Evolutionary conservation across 2,113 vertebrate species (phyloP).

Genomic region (Steatornis caripensis): DNA sequence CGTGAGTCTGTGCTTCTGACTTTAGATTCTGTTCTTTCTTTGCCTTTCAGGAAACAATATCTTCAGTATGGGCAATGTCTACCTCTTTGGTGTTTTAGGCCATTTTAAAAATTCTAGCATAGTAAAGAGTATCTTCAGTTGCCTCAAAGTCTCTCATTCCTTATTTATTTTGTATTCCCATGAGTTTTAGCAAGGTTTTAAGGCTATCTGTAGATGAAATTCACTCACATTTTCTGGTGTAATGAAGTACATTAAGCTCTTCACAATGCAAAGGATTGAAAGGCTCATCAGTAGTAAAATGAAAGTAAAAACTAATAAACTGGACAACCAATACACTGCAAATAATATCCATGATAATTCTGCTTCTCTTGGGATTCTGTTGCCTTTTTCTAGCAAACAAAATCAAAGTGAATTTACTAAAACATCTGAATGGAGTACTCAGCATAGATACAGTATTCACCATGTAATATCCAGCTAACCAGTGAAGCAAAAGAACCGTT

Average conservation of each 20-base stretch:
- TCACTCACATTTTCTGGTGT: background rate
- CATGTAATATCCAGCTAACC: background rate
- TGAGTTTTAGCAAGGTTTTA: background rate
- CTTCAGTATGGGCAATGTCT: background rate
- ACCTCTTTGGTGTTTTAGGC: background rate
- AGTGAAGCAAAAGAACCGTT: background rate
- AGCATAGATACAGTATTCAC: background rate
- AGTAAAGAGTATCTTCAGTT: background rate
- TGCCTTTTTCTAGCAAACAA: background rate
- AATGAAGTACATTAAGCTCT: background rate
- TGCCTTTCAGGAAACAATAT: background rate
- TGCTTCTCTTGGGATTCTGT: background rate
- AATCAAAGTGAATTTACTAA: background rate
- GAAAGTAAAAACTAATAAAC: background rate
- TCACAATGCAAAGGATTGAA: background rate
- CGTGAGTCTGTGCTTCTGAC: background rate
- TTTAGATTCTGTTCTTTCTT: background rate
- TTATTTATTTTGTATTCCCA: background rate
- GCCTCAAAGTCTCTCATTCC: background rate
- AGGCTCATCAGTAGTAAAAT: background rate
- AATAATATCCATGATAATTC: background rate
- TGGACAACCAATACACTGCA: background rate
- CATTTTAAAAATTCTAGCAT: background rate
- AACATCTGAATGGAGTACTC: background rate
- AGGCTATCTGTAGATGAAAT: background rate